Base-by-base conservation (phyloP, 2,888 invertebrate species). In the Lasioglossum marginatum region DNA sequence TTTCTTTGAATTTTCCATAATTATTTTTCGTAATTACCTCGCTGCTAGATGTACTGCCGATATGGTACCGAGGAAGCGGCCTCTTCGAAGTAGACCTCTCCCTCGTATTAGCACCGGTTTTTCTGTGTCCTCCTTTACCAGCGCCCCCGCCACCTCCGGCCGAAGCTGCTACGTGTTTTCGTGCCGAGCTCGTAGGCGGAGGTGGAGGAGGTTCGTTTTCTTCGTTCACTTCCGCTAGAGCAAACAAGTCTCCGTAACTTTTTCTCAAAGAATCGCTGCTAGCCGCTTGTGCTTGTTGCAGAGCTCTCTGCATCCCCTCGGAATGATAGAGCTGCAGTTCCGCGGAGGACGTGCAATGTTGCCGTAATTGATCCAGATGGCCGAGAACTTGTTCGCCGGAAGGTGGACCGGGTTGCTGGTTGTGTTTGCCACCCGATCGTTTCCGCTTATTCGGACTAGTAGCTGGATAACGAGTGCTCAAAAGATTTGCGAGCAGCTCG, bases 401-500 rank as follows among this genome's bases (percentile, higher is more conserved):
- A 78, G 98, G 98, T 87, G 97, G 97, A 81, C 97, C 97, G 88
- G 97, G 96, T 66, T 96, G 96, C 93, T 97, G 96, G 93, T 96
- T 97, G 92, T 97, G 97, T 94, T 97, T 97, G 27, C 94, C 94
- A 3, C 97, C 96, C 23, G 97, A 96, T 76, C 98, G 96, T 97
- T 99, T 99, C 95, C 98, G 96, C 95, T 99, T 99, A 93, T 98
- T 98, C 12, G 99, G 99, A 88, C 98, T 98, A 52, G 98, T 98
- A 82, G 97, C 97, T 79, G 98, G 98, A 95, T 98, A 98, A 93
- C 98, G 96, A 87, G 97, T 97, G 93, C 97, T 98, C 93, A 98
- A 96, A 84, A 98, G 95, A 91, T 97, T 97, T 75, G 97, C 97
- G 85, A 98, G 96, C 88, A 98, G 96, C 95, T 98, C 98, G 8